Evolutionary conservation across 2,113 vertebrate genomes (phyloP), one percentile per base, ranked within the genome.

Genomic region (Prionailurus viverrinus): DNA sequence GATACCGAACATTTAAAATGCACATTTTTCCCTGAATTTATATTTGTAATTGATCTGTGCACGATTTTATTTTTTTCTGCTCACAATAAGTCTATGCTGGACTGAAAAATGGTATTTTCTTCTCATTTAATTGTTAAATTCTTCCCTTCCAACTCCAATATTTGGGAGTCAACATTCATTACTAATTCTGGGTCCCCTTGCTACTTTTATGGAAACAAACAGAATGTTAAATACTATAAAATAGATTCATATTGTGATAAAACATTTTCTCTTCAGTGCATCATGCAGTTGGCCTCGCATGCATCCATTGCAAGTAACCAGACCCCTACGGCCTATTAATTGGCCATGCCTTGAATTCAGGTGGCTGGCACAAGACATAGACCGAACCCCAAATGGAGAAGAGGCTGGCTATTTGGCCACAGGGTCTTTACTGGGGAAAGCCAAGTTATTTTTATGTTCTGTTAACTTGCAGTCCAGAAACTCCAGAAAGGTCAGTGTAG

Each of bases 1-100:
- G n/a, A 58, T 45, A n/a, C 19, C 31, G 33, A 81, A 78, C 33
- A 73, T 91, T 94, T 80, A 94, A 91, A 97, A 81, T 12, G 48
- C 7, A 81, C 8, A 31, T 69, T 83, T 89, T 82, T 83, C 58
- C 36, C 27, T 95, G 73, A 92, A 66, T 89, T 79, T 94, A 45
- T 91, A 48, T 86, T 94, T 92, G 33, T 76, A 95, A 89, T 86
- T 95, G 15, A 31, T 92, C 23, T 79, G 13, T 63, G 68, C 2
- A 6, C 10, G 58, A 55, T 51, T 91, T 92, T 65, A 27, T 55
- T 66, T 65, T 80, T 81, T 51, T 27, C 39, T 88, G 31, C 21
- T 55, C 33, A 76, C 7, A 92, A 48, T 65, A 79, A 33, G 5
- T 91, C 58, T 48, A 19, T 89, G n/a, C 21, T 92, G 36, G 16